Evolutionary conservation across 2,797 vertebrate species (phyloP), one percentile per base, ranked within the genome.

Genomic region (Pipistrellus pygmaeus): DNA sequence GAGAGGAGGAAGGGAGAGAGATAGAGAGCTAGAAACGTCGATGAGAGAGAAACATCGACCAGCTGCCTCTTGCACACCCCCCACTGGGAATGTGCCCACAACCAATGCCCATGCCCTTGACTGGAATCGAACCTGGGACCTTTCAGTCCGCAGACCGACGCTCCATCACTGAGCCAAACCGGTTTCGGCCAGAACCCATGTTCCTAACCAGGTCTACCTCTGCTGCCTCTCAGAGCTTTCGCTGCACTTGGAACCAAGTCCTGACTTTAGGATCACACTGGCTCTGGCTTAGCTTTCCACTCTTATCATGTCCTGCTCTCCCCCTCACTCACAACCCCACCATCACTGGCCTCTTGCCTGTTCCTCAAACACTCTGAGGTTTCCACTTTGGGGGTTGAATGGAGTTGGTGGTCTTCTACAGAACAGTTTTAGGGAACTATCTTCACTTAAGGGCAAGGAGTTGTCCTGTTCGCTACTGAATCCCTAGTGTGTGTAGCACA

Each of bases 391-490:
- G 48, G 27, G 27, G 5, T 27, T 64, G 80, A 41, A 41, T 48
- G 18, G 41, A 62, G 17, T 55, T n/a, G 12, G 30, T 72, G 32
- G 23, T 15, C 55, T 83, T 44, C 53, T 46, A 13, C 13, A 90
- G 72, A 48, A 55, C 32, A 32, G 25, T n/a, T 78, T 48, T 64
- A 64, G 41, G 18, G n/a, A 85, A 51, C 35, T 17, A 0, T 68
- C 23, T 69, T 76, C 41, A 72, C 27, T 80, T 72, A 69, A 85
- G 21, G 41, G 17, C 75, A 68, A 35, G 48, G 38, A 76, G 30
- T 71, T 72, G 38, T 60, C 27, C 86, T 68, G 62, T 78, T 94
- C 38, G 12, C 85, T 82, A 23, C 6, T n/a, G 14, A 95, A 77
- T 80, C 44, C 38, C n/a, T 82, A 76, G 12, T 27, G 18, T 27